Conservation (phyloP, 2,888 invertebrate species). For the Heliconius charithonia region DNA sequence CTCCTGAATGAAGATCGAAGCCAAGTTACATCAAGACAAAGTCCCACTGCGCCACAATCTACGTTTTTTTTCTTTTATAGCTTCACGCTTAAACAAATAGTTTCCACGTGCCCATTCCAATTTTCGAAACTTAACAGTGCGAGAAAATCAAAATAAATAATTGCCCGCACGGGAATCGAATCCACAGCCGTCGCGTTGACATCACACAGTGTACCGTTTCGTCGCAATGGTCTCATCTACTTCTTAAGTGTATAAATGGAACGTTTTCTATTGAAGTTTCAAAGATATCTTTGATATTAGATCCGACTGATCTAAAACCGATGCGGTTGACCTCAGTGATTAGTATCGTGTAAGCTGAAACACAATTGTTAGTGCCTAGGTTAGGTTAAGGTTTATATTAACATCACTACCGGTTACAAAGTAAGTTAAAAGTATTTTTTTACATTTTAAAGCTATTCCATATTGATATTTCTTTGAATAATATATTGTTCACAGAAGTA, state of each 20-base stretch:
- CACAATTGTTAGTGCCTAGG: constrained; percentile 13
- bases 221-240: neutral
- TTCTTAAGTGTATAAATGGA: neutral
- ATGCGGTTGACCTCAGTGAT: constrained; percentile 31
- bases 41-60: too few relatives aligned
- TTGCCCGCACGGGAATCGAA: neutral
- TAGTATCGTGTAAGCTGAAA: constrained; percentile 28
- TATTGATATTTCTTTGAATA: too few relatives aligned
- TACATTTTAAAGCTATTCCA: neutral
- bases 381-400: neutral
- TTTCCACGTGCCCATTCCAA: too few relatives aligned
- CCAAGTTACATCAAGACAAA: too few relatives aligned
- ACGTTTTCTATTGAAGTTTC: neutral
- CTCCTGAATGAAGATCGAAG: too few relatives aligned
- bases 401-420: neutral
- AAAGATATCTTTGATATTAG: constrained; percentile 15
- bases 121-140: too few relatives aligned
- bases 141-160: neutral
- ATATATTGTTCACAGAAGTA: too few relatives aligned
- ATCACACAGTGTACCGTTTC: neutral
- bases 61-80: too few relatives aligned
- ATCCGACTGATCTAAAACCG: constrained; percentile 20
- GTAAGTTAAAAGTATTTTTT: neutral
- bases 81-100: too few relatives aligned
- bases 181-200: neutral